Conservation (phyloP, 2,888 invertebrate species). For the Leptinotarsa juncta region DNA sequence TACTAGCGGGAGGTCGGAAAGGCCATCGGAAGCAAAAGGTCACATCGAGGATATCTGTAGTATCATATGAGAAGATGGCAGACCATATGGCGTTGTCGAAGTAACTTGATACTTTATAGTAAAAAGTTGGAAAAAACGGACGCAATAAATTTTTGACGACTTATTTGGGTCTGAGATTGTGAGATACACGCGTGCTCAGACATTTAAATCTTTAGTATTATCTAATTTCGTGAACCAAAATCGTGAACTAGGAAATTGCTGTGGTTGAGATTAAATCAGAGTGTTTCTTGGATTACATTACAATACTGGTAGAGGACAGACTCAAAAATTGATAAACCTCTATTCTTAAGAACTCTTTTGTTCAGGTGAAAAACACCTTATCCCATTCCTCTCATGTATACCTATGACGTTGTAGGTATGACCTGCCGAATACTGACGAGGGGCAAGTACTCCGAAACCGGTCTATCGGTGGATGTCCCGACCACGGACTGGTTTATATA, state of each 20-base stretch:
- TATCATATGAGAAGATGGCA: constrained; percentile 20
- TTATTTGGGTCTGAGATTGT: constrained; percentile 14
- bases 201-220: constrained; percentile 11
- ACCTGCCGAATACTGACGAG: no score
- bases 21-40: constrained; percentile 30
- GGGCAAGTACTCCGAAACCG: no score
- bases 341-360: no score
- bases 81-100: constrained; percentile 29
- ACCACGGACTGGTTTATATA: no score
- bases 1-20: constrained; percentile 33
- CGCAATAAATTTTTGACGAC: constrained; percentile 25
- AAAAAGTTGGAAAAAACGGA: constrained; percentile 5
- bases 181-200: constrained; percentile 21
- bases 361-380: no score
- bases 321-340: no score
- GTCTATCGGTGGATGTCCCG: no score
- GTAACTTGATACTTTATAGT: constrained; percentile 28
- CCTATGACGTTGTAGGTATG: no score
- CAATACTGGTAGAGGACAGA: no score
- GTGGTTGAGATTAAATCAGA: not conserved
- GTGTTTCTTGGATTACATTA: not conserved
- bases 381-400: no score
- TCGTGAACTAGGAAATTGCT: not conserved
- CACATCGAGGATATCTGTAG: constrained; percentile 24
- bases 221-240: not conserved